A percentile compares a stretch with the other conserved stretches of the same genome.
phyloP scores from a whole-genome alignment of 2,113 vertebrate genomes.

The Bubo scandiacus region DNA sequence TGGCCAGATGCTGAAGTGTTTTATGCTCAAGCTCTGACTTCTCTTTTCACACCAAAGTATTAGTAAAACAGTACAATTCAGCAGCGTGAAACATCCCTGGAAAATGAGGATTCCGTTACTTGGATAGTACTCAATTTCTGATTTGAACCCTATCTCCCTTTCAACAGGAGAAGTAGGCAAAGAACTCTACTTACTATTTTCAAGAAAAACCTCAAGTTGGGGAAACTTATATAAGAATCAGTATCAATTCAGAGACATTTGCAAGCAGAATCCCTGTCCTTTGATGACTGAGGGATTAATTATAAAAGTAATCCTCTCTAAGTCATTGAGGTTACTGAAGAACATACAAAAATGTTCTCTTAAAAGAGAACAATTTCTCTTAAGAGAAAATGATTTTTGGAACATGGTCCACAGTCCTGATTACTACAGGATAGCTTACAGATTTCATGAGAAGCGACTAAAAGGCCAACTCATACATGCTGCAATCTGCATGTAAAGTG shows the following conservation, averaged over 20 bases:
- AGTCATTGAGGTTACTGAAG: neutral
- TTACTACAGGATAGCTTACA: neutral
- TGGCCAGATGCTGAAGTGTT: neutral
- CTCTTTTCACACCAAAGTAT: neutral
- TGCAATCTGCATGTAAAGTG: neutral
- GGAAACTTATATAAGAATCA: neutral
- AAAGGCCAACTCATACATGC: neutral
- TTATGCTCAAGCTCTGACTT: neutral
- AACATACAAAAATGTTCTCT: neutral
- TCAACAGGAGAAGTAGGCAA: neutral
- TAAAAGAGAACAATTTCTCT: neutral
- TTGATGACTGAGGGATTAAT: neutral
- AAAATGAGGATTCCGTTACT: neutral
- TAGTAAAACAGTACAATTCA: neutral
- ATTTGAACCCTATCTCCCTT: neutral
- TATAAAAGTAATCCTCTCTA: neutral
- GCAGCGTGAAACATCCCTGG: neutral
- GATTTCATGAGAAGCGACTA: neutral
- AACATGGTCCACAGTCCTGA: neutral
- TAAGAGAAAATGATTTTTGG: neutral
- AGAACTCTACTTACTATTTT: neutral
- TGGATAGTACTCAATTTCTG: no score
- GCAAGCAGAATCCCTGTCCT: neutral
- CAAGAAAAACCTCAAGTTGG: neutral
- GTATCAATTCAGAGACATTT: neutral